Conservation (phyloP, 1,140 invertebrate species). For the Pemphigus obesinymphae region DNA sequence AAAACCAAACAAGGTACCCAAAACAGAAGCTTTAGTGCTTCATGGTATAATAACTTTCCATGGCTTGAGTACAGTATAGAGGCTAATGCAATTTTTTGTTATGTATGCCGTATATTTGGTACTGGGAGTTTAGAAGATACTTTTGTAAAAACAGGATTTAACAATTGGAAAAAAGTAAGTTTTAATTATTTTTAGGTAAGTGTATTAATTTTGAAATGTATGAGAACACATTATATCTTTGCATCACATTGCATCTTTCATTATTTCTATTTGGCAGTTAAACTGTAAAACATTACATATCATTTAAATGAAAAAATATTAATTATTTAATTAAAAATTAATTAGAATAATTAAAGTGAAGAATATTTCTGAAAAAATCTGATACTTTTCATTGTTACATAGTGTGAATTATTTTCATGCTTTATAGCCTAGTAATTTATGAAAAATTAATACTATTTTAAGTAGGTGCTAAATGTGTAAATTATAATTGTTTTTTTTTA, state of each 20-base stretch:
- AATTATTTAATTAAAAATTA: too few relatives aligned
- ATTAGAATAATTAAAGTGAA: too few relatives aligned
- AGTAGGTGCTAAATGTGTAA: not conserved
- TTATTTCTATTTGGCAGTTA: too few relatives aligned
- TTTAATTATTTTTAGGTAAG: not conserved
- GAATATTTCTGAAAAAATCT: too few relatives aligned
- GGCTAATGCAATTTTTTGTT: not conserved
- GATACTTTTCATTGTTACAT: too few relatives aligned
- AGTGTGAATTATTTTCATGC: not conserved
- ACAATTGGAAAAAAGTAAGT: not conserved
- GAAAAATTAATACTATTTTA: not conserved
- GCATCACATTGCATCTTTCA: too few relatives aligned
- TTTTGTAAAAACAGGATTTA: not conserved
- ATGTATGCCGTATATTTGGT: not conserved
- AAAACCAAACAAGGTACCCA: not conserved
- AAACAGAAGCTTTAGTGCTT: not conserved
- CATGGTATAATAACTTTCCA: not conserved
- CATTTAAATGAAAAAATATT: too few relatives aligned
- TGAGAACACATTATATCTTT: too few relatives aligned
- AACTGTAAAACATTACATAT: not conserved
- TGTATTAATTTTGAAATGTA: not conserved
- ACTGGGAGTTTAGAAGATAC: not conserved
- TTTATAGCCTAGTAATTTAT: not conserved
- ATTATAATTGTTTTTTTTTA: not conserved
- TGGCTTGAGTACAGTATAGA: not conserved